Evolutionary conservation across 2,113 vertebrate genomes (phyloP).

Genomic region (Theristicus caerulescens): DNA sequence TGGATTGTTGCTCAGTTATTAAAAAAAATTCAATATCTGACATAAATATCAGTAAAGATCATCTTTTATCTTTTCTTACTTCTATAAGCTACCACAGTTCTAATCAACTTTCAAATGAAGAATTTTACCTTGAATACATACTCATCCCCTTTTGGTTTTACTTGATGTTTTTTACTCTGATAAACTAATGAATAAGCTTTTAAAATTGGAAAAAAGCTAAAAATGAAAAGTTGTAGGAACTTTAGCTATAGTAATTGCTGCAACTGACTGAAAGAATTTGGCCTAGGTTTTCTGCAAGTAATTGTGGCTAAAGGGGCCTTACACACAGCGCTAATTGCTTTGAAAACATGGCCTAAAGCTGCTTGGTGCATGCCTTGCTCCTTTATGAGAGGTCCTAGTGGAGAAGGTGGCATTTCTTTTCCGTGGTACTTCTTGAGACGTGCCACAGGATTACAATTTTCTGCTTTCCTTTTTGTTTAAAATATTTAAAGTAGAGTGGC

Average conservation of each 20-base stretch:
- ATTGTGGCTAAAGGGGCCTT: not conserved
- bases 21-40: fast-evolving
- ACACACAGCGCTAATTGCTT: not conserved
- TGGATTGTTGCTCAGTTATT: not conserved
- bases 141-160: not conserved
- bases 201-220: not conserved
- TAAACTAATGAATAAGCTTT: not conserved
- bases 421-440: not conserved
- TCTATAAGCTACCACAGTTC: not conserved
- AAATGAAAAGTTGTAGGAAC: not conserved
- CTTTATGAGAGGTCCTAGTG: not conserved
- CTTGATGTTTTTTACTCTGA: not conserved
- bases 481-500: not conserved
- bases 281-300: not conserved
- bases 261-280: not conserved
- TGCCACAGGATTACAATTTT: not conserved
- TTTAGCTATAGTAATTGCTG: not conserved
- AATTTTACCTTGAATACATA: not conserved
- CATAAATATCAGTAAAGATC: not conserved
- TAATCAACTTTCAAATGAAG: not conserved
- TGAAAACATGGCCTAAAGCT: not conserved
- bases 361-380: not conserved
- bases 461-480: not conserved
- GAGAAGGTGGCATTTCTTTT: not conserved
- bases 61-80: not conserved